phyloP scores from a whole-genome alignment of 2,888 invertebrate genomes.

The Rugalucina vietnamica region DNA sequence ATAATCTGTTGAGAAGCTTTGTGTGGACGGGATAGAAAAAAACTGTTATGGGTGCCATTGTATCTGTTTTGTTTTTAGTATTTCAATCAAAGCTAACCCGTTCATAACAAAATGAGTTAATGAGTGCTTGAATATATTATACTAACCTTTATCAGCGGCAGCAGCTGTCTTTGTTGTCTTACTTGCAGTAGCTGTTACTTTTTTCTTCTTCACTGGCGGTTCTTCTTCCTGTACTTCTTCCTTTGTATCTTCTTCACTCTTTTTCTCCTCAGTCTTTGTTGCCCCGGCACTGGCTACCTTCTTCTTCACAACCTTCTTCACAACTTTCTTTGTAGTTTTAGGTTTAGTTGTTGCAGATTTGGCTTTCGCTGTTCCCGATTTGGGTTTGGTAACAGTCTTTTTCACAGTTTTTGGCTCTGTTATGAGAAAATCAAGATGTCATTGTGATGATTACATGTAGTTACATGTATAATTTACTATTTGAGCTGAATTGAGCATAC shows the following conservation, averaged over 20 bases:
- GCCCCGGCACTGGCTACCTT: conserved; percentile 48
- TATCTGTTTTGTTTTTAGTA: too few species aligned
- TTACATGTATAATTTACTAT: too few species aligned
- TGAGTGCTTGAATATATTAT: background rate
- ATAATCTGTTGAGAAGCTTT: too few species aligned
- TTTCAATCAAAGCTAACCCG: too few species aligned
- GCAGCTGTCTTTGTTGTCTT: background rate
- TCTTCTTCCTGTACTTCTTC: conserved; percentile 27
- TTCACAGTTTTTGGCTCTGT: conserved; percentile 22
- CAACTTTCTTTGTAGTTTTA: background rate
- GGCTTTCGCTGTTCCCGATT: conserved; percentile 45
- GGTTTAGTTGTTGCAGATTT: background rate
- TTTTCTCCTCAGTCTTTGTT: conserved; percentile 34
- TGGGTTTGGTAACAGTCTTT: conserved; percentile 58
- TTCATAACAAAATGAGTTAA: too few species aligned
- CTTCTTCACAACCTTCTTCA: conserved; percentile 58
- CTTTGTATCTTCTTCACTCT: background rate
- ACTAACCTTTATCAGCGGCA: background rate
- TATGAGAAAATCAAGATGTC: background rate
- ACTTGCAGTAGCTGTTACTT: background rate
- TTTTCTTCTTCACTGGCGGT: background rate
- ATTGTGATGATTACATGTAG: too few species aligned
- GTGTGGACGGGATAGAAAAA: too few species aligned
- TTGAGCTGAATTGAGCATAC: too few species aligned
- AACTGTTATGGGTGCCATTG: too few species aligned